A percentile compares a stretch with the other conserved stretches of the same genome.
These are phyloP conservation scores for Hoplias malabaricus DNA, from an alignment of 2,113 vertebrate genomes.

Conservation along the genomic window DNA sequence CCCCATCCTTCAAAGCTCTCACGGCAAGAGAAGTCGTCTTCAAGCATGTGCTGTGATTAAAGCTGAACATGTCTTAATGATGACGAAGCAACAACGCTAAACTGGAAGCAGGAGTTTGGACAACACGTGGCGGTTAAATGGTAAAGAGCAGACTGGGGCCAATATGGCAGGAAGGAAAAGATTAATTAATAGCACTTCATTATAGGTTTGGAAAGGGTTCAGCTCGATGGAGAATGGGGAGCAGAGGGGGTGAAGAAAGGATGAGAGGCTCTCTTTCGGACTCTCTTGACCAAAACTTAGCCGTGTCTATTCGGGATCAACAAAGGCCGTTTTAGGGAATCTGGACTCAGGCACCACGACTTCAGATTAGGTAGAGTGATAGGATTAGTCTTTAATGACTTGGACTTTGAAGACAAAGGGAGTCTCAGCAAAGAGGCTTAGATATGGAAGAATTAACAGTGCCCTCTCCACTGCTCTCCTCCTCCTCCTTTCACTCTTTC, in stretches of 20 bases:
- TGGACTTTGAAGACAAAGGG: constrained; percentile 86
- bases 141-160: neutral
- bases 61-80: constrained; percentile 7
- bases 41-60: constrained; percentile 8
- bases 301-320: constrained; percentile 82
- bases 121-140: neutral
- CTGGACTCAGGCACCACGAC: constrained; percentile 76
- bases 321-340: constrained; percentile 84
- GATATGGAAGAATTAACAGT: constrained; percentile 99
- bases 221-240: neutral
- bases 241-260: constrained; percentile 58
- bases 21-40: neutral
- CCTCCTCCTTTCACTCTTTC: constrained; percentile 73
- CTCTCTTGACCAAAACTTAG: constrained; percentile 76
- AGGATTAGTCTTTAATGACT: constrained; percentile 99
- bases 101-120: neutral
- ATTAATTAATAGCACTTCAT: constrained; percentile 89
- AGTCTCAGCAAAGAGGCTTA: constrained; percentile 88
- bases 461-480: constrained; percentile 81
- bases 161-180: constrained; percentile 71
- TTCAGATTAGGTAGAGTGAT: constrained; percentile 97
- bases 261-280: constrained; percentile 65
- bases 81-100: neutral
- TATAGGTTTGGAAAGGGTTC: constrained; percentile 64
- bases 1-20: constrained; percentile 66